These are phyloP conservation scores for Astatotilapia flaviijosephi DNA, from an alignment of 2,113 vertebrate genomes.

Conservation along the genomic window DNA sequence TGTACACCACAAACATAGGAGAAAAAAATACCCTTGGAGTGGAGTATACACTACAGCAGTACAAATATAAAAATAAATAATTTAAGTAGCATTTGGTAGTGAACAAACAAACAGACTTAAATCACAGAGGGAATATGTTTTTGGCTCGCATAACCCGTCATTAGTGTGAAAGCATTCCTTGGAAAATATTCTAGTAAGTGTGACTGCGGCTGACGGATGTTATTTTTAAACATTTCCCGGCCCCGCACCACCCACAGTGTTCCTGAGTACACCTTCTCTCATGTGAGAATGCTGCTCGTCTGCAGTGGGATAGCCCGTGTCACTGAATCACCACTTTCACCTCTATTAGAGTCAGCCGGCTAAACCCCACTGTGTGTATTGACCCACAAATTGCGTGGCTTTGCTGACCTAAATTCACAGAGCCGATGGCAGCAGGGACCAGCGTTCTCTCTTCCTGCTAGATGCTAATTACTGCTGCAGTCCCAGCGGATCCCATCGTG, in stretches of 20 bases:
- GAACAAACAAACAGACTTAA: background rate
- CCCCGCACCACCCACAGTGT: background rate
- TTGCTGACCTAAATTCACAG: slow-evolving; percentile 60
- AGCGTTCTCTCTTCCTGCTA: slow-evolving; percentile 1
- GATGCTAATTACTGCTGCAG: slow-evolving; percentile 59
- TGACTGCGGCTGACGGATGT: background rate
- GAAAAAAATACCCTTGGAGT: background rate
- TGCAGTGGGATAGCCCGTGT: background rate
- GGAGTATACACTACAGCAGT: background rate
- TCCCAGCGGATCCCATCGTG: slow-evolving; percentile 23
- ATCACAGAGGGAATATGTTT: background rate
- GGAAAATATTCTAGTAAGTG: background rate
- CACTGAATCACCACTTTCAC: slow-evolving; percentile 36
- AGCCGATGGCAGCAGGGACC: slow-evolving; percentile 19
- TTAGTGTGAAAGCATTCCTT: background rate
- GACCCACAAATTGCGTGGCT: slow-evolving; percentile 51
- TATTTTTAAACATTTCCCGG: slow-evolving; percentile 17
- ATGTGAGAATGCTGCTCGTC: background rate
- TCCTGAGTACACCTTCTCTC: background rate
- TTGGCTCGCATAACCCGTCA: background rate
- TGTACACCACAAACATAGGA: background rate
- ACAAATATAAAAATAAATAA: background rate
- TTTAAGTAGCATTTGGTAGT: background rate
- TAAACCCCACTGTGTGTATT: slow-evolving; percentile 39
- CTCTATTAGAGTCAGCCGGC: slow-evolving; percentile 38